Percentiles rank a stretch among this genome's conserved stretches.
These are phyloP conservation scores for Drosophila picticornis DNA, from an alignment of 2,888 invertebrate species.

Conservation along the genomic window DNA sequence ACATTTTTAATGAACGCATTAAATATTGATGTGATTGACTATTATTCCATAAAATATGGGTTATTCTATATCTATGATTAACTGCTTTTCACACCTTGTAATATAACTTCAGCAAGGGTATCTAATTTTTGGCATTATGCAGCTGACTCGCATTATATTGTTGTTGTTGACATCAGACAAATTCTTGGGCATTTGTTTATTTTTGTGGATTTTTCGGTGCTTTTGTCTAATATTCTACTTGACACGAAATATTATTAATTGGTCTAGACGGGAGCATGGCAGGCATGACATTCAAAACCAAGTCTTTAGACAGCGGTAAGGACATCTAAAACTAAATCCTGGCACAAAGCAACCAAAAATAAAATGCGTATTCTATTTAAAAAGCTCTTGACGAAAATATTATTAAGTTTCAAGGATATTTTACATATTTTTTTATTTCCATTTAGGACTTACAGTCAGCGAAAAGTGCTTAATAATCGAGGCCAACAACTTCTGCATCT, in stretches of 20 bases:
- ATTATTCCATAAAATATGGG: neutral
- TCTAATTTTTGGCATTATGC: neutral
- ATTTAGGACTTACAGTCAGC: neutral
- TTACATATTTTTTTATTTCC: neutral
- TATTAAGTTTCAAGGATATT: constrained; percentile 5
- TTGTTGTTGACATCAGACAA: constrained; percentile 27
- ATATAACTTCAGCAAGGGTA: neutral
- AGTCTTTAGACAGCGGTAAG: constrained; percentile 18
- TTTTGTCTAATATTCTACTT: constrained; percentile 61
- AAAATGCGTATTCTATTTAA: constrained; percentile 4
- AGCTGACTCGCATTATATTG: neutral
- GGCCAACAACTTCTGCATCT: constrained; percentile 2
- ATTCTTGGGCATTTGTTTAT: constrained; percentile 53
- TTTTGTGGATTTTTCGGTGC: constrained; percentile 37
- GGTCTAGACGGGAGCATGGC: constrained; percentile 63
- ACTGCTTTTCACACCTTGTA: neutral
- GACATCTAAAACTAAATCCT: constrained; percentile 25
- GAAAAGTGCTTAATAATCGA: constrained; percentile 12
- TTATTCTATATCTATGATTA: neutral
- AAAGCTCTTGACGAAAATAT: constrained; percentile 6
- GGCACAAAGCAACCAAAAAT: constrained; percentile 2
- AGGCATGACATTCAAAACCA: constrained; percentile 39
- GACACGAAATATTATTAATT: constrained; percentile 77
- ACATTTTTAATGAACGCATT: neutral
- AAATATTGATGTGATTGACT: neutral